Evolutionary conservation across 35 echinoderm and acorn worm species (phyloP), one percentile per base, ranked within the genome.

Genomic region (Chiridota heheva): DNA sequence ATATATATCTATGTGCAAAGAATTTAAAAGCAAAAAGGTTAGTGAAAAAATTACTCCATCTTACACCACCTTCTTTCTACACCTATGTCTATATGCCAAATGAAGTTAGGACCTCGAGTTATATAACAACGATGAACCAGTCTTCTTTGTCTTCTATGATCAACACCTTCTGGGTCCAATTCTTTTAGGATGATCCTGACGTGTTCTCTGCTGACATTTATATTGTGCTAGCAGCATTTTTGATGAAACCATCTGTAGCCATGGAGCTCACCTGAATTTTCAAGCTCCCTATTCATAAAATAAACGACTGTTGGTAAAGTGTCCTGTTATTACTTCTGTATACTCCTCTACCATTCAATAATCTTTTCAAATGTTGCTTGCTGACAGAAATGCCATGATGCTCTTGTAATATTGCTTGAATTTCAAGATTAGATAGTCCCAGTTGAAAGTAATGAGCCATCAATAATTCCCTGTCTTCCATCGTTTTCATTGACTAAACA

Each of bases 211-310:
- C 56, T 60, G 20, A 78, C 56, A 32, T 59, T 60, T 34, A 78
- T 34, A 60, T 36, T 18, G 22, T 78, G 47, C 41, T 61, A 55
- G 24, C 47, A 26, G 26, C 75, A 78, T 15, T 36, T 17, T 7
- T 59, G 56, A 78, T 78, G 34, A 46, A 78, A 59, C 75, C 75
- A 78, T 28, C 75, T 26, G 22, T 78, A 78, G 13, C 75, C 75
- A 39, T 78, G 75, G 22, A 78, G 51, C 60, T 60, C 30, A 38
- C 51, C 26, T 4, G 75, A 73, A 22, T 53, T 22, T 22, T 22
- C 48, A 10, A 53, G 22, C 48, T 53, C 48, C 22, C 48, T 53
- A 13, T 22, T 53, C 10, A 53, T 53, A 22, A 53, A 22, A 22
- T 53, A 13, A 10, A 53, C 48, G 22, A 53, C 10, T 13, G 48